phyloP scores from a whole-genome alignment of 2,888 invertebrate genomes.

The Dione juno region DNA sequence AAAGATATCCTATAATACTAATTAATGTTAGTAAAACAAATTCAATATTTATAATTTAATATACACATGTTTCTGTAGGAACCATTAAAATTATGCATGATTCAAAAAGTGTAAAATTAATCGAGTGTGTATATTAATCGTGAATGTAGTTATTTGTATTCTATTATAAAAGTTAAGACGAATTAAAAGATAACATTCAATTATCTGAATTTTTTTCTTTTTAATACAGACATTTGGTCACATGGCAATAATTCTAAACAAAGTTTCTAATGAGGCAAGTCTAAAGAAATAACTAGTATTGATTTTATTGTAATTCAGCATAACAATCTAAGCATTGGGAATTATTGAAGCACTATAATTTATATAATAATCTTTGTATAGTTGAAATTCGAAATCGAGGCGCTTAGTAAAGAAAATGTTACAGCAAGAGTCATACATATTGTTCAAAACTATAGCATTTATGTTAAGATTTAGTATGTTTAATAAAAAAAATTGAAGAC shows the following conservation, averaged over 20 bases:
- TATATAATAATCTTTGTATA: too few relatives aligned
- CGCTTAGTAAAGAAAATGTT: too few relatives aligned
- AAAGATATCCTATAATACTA: background rate
- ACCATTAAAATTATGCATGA: conserved; percentile 9
- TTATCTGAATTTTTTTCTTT: too few relatives aligned
- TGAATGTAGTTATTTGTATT: background rate
- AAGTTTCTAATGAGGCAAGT: background rate
- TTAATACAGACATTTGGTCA: too few relatives aligned
- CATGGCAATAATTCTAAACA: background rate
- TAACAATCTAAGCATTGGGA: background rate
- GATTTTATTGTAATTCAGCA: background rate
- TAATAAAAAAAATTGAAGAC: too few relatives aligned
- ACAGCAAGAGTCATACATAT: too few relatives aligned
- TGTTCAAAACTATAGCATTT: too few relatives aligned
- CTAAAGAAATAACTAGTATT: background rate
- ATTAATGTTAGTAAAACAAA: background rate
- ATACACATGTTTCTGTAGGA: background rate
- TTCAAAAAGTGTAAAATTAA: background rate
- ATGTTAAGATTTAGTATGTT: too few relatives aligned
- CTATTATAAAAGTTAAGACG: background rate
- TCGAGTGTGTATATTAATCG: background rate
- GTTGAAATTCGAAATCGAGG: too few relatives aligned
- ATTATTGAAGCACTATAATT: too few relatives aligned
- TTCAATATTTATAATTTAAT: too few relatives aligned
- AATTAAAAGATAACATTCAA: too few relatives aligned